Evolutionary conservation across 2,797 vertebrate genomes (phyloP).

Genomic region (Karalla daura): DNA sequence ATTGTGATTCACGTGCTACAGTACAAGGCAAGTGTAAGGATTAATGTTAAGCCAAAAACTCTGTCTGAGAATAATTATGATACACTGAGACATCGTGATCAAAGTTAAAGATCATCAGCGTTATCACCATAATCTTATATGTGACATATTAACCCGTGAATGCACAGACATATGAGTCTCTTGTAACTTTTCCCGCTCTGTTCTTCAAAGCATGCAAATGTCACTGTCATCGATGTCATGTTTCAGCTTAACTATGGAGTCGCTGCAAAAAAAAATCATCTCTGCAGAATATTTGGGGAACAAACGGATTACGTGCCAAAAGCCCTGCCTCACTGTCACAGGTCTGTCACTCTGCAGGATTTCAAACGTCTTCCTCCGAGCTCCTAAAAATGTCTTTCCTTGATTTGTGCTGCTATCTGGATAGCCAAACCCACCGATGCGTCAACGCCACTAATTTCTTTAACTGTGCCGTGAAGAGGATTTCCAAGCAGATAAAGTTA

Average conservation of each 20-base stretch:
- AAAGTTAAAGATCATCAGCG: neutral
- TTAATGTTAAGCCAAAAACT: neutral
- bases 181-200: slow-evolving; percentile 23
- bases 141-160: slow-evolving; percentile 27
- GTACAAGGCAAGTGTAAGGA: neutral
- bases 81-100: slow-evolving; percentile 13
- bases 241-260: slow-evolving; percentile 27
- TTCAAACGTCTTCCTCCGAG: slow-evolving; percentile 57
- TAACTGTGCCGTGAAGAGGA: neutral
- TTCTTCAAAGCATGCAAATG: slow-evolving; percentile 24
- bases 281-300: slow-evolving; percentile 53
- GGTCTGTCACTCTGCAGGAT: slow-evolving; percentile 62
- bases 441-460: slow-evolving; percentile 29
- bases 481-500: slow-evolving; percentile 41
- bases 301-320: slow-evolving; percentile 58
- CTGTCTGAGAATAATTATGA: slow-evolving; percentile 4
- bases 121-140: neutral
- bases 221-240: slow-evolving; percentile 22
- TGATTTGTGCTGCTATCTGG: slow-evolving; percentile 53
- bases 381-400: slow-evolving; percentile 54
- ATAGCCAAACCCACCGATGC: slow-evolving; percentile 32
- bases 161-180: slow-evolving; percentile 1
- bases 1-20: too few relatives aligned
- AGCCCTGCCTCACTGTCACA: slow-evolving; percentile 52
- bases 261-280: slow-evolving; percentile 43